phyloP scores from a whole-genome alignment of 2,113 vertebrate species.

The Eretmochelys imbricata region DNA sequence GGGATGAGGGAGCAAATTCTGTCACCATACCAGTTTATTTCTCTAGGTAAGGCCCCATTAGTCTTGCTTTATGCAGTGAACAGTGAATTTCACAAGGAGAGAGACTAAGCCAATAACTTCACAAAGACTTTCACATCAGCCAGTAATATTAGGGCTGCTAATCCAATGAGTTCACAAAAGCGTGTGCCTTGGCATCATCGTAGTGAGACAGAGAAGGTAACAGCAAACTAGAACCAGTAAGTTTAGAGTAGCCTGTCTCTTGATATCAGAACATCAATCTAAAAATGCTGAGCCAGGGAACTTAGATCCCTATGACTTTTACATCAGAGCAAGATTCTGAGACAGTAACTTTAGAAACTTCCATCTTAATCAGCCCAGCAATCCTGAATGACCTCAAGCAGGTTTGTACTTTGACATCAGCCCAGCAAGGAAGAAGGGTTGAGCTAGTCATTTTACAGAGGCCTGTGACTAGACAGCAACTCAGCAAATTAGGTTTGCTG shows the following conservation, averaged over 20 bases:
- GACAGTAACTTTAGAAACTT: background rate
- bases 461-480: no score
- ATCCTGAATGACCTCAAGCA: background rate
- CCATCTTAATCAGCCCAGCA: background rate
- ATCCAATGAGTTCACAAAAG: background rate
- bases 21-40: background rate
- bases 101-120: background rate
- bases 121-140: background rate
- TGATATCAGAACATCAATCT: background rate
- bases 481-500: no score
- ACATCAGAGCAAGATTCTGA: background rate
- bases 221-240: background rate
- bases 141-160: background rate
- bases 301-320: background rate
- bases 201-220: background rate
- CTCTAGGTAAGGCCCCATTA: background rate
- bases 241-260: background rate
- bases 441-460: no score
- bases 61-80: background rate
- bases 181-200: background rate
- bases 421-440: background rate
- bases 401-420: background rate
- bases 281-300: background rate
- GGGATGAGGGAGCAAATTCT: no score
- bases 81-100: background rate